Evolutionary conservation across 2,888 invertebrate genomes (phyloP), one percentile per base, ranked within the genome.

Genomic region (Gastracanthus pulcherrimus): DNA sequence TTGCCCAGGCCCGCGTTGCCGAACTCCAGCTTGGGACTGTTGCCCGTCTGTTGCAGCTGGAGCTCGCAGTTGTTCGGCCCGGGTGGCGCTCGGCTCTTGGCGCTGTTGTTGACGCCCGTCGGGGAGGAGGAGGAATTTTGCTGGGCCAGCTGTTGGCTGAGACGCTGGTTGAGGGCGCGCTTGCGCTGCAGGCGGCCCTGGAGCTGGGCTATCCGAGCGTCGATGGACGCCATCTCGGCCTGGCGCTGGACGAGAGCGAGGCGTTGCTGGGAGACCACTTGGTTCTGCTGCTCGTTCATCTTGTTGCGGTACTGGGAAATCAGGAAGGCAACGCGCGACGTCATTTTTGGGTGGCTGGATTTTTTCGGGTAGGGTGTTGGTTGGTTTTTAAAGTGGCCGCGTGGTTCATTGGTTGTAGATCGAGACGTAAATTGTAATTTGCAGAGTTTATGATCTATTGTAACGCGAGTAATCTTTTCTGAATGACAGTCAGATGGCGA

Each of bases 231-330:
- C 94, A 98, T 95, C 92, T 99, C 98, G 85, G 97, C 97, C 90
- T 98, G 97, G 69, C 97, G 93, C 87, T 97, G 96, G 76, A 96
- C 96, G 87, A 98, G 93, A 60, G 97, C 96, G 88, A 98, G 97
- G 83, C 97, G 94, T 92, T 98, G 98, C 87, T 97, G 96, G 84
- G 96, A 96, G 86, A 99, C 94, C 87, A 98, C 95, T 86, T 96
- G 96, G 93, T 96, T 98, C 93, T 98, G 98, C 92, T 98, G 97
- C 92, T 98, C 96, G 92, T 98, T 98, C 92, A 98, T 93, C 92
- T 98, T 98, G 93, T 98, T 98, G 83, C 98, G 97, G 91, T 98
- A 98, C 98, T 98, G 93, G 16, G 45, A 16, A 1, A 7, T 55
- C 11, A 55, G 55, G 26, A 55, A 55, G 1, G 45, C 19, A 0